Evolutionary conservation across 2,888 invertebrate genomes (phyloP).

Genomic region (Cylindroiulus punctatus): DNA sequence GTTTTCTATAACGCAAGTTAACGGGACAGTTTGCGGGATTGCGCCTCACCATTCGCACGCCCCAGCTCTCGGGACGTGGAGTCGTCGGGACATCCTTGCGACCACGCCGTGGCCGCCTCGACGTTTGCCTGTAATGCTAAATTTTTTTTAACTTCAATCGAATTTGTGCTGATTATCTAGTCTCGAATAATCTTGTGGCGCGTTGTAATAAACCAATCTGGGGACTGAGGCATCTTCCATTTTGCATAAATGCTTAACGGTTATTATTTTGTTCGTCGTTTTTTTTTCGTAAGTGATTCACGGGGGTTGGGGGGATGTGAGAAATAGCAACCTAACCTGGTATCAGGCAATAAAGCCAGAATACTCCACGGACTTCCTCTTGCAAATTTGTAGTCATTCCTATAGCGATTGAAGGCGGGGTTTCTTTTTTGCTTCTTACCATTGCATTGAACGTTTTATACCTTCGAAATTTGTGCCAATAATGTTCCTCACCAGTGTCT

Average conservation of each 20-base stretch:
- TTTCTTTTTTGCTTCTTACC: slow-evolving; percentile 37
- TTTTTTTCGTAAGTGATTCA: slow-evolving; percentile 38
- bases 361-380: slow-evolving; percentile 52
- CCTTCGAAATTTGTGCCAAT: slow-evolving; percentile 55
- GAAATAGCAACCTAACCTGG: slow-evolving; percentile 48
- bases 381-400: slow-evolving; percentile 51
- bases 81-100: not conserved
- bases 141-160: not conserved
- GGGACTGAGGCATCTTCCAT: slow-evolving; percentile 50
- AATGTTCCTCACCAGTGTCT: slow-evolving; percentile 44
- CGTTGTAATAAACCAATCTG: slow-evolving; percentile 53
- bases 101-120: not conserved
- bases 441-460: slow-evolving; percentile 54
- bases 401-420: slow-evolving; percentile 42
- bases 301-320: not conserved
- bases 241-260: slow-evolving; percentile 48
- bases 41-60: not conserved
- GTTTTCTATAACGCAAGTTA: not conserved
- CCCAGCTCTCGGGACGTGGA: slow-evolving; percentile 13
- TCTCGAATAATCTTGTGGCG: slow-evolving; percentile 52
- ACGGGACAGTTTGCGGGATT: not conserved
- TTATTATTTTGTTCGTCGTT: not conserved
- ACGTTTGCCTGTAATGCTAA: not conserved
- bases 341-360: slow-evolving; percentile 52
- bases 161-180: slow-evolving; percentile 55